phyloP scores from a whole-genome alignment of 2,113 vertebrate genomes.

The Synchiropus splendidus region DNA sequence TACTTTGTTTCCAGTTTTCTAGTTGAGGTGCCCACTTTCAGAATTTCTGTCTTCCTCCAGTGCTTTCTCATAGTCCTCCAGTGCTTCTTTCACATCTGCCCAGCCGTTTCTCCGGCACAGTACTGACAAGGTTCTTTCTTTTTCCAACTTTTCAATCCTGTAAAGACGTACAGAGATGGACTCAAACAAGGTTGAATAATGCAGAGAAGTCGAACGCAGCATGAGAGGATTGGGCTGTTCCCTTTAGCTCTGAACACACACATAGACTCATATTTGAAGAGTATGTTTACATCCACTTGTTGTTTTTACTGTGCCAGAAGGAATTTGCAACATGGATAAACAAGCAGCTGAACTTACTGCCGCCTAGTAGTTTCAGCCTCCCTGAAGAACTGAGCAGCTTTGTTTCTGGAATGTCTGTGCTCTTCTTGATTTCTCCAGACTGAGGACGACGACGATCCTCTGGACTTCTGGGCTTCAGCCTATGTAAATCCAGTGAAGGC shows the following conservation, averaged over 20 bases:
- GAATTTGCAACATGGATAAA: too few relatives aligned
- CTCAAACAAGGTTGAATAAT: background rate
- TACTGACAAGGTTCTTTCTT: slow-evolving; percentile 64
- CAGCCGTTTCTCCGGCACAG: slow-evolving; percentile 72
- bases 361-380: slow-evolving; percentile 70
- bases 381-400: slow-evolving; percentile 69
- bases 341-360: slow-evolving; percentile 68
- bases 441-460: background rate
- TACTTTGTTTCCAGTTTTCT: background rate
- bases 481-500: too few relatives aligned
- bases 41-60: slow-evolving; percentile 65
- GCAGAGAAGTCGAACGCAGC: background rate
- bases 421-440: slow-evolving; percentile 47
- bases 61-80: slow-evolving; percentile 72
- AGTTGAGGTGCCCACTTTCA: slow-evolving; percentile 67
- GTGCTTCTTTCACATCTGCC: slow-evolving; percentile 55
- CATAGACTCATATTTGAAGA: too few relatives aligned
- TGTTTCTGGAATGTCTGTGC: slow-evolving; percentile 46
- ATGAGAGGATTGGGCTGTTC: too few relatives aligned
- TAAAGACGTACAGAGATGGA: background rate
- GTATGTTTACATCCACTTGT: too few relatives aligned
- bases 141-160: slow-evolving; percentile 79
- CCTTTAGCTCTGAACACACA: too few relatives aligned
- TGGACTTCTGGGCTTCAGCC: slow-evolving; percentile 1
- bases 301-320: too few relatives aligned